Base-by-base conservation (phyloP, 2,888 invertebrate genomes). In the Xiphydria camelus region DNA sequence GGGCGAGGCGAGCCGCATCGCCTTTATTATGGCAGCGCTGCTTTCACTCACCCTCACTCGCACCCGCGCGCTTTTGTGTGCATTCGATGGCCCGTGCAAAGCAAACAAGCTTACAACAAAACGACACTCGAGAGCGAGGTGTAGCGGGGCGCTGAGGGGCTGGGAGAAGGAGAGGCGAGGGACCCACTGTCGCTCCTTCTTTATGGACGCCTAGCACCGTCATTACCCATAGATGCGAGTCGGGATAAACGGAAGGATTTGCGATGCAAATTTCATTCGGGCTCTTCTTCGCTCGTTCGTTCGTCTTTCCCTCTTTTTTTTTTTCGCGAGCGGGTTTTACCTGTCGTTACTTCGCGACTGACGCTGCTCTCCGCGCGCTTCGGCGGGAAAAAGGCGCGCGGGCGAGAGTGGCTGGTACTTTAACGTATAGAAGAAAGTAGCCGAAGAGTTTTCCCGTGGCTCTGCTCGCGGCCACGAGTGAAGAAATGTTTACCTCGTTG, bases 261-360 rank as follows among this genome's bases (percentile, higher is more conserved):
- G 45, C 52, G 54, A 66, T 68, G 68, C 63, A 68, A 68, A 69
- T 69, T 61, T 67, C 61, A 63, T 65, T 68, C 61, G 56, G 51
- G 50, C 51, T 53, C 49, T 57, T 53, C 50, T 32, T 21, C 35
- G 36, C 22, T 41, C 7, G 14, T 12, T 21, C 10, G 14, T 15
- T 18, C 32, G 29, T 29, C 10, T 20, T 6, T 40, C 32, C 6
- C 6, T 9, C 10, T 17, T 9, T 7, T 32, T n/a, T 9, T 7
- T 32, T n/a, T 31, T 39, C 10, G 9, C 29, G 14, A 29, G 15
- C 34, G 14, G 15, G 18, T n/a, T 26, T 21, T 43, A 37, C 20
- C 12, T 22, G 31, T 38, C 9, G 34, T 34, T 23, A n/a, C 41
- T 17, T 36, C 7, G 34, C n/a, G 5, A 26, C 20, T 19, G 26